Conservation (phyloP, 2,797 vertebrate species). For the Rousettus madagascariensis region DNA sequence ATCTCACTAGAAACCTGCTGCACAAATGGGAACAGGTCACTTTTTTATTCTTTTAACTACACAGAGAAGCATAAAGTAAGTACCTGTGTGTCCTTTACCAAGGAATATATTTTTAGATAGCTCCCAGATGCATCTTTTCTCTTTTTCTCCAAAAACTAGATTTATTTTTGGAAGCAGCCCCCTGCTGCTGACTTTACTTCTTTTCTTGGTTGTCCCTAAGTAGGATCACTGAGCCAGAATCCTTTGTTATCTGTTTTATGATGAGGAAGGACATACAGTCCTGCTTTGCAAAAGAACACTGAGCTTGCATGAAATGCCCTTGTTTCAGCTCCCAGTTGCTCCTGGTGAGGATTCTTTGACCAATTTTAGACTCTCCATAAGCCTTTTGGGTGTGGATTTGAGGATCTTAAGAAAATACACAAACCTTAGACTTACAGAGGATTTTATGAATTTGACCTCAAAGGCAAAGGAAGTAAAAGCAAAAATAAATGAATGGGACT, state of each 20-base stretch:
- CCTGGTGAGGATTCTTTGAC: background rate
- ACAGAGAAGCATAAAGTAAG: constrained; percentile 58
- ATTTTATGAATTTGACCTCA: too few species aligned
- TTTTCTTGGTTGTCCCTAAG: constrained; percentile 31
- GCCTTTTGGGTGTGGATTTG: background rate
- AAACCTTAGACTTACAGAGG: background rate
- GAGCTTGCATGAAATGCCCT: background rate
- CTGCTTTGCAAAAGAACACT: background rate
- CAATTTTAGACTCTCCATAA: background rate
- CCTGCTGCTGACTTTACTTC: constrained; percentile 45
- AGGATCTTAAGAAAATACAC: constrained; percentile 25
- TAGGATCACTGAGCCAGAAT: background rate
- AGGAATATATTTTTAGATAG: constrained; percentile 71
- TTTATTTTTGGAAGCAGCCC: constrained; percentile 69
- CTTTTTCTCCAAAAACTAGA: background rate
- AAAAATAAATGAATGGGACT: too few species aligned
- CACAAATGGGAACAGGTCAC: background rate
- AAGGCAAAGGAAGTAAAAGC: too few species aligned
- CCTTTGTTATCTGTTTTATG: background rate
- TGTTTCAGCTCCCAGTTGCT: background rate
- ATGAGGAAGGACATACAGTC: background rate
- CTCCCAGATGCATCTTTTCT: constrained; percentile 60
- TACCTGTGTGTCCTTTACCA: constrained; percentile 41
- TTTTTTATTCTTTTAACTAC: constrained; percentile 45
- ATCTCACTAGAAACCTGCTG: background rate